Evolutionary conservation across 2,888 invertebrate genomes (phyloP).

Genomic region (Alsophila aescularia): DNA sequence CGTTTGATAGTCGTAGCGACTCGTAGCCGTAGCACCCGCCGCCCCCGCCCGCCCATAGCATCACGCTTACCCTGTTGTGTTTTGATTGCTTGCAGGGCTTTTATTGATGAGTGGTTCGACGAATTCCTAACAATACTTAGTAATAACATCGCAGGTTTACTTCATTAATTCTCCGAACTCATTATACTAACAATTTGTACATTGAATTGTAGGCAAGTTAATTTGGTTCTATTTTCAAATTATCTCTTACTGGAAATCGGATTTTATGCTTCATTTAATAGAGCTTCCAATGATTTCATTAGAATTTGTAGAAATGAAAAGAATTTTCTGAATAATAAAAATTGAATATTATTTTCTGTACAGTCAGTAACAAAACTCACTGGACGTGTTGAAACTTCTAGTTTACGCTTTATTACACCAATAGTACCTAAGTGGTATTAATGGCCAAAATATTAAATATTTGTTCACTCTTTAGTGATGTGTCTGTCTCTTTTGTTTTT

Average conservation of each 20-base stretch:
- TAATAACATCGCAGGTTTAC: not conserved
- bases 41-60: constrained; percentile 32
- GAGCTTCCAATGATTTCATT: constrained; percentile 9
- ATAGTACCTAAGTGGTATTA: too few species aligned
- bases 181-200: not conserved
- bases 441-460: too few species aligned
- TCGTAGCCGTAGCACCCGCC: constrained; percentile 30
- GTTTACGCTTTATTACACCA: too few species aligned
- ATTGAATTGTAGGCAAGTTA: not conserved
- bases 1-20: constrained; percentile 65
- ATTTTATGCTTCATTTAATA: constrained; percentile 16
- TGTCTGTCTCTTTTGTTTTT: too few species aligned
- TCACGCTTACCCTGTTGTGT: constrained; percentile 56
- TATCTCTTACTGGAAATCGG: constrained; percentile 8
- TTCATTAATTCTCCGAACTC: constrained; percentile 3
- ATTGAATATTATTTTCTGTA: not conserved
- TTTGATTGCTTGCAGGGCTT: constrained; percentile 65
- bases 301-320: constrained; percentile 2
- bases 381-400: too few species aligned
- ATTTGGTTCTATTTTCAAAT: constrained; percentile 13
- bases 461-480: too few species aligned
- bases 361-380: too few species aligned
- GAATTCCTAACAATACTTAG: not conserved
- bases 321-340: not conserved
- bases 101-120: constrained; percentile 46